Conservation (phyloP, 2,888 invertebrate genomes). For the Choristoneura rosaceana region DNA sequence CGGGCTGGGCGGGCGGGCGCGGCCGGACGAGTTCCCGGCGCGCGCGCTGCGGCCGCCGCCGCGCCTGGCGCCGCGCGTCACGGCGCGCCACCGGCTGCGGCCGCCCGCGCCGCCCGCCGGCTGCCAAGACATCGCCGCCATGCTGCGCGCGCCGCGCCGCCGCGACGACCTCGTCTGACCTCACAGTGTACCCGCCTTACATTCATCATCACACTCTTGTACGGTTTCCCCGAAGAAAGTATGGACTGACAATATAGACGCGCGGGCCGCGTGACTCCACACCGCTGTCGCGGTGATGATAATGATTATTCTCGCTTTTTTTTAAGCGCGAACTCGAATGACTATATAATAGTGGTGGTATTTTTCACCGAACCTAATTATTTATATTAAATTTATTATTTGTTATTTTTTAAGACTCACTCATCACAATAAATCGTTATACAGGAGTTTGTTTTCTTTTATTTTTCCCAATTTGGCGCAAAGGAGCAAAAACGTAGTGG, state of each 20-base stretch:
- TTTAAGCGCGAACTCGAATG: too few species aligned
- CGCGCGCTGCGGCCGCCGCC: constrained; percentile 48
- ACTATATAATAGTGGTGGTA: too few species aligned
- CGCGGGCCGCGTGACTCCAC: too few species aligned
- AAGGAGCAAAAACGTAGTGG: too few species aligned
- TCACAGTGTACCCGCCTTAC: background rate
- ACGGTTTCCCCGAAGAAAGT: too few species aligned
- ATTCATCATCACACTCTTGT: background rate
- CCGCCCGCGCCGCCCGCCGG: constrained; percentile 2
- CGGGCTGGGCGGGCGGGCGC: constrained; percentile 70
- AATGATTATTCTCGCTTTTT: too few species aligned
- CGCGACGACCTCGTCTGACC: background rate
- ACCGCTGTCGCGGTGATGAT: too few species aligned
- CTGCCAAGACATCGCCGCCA: constrained; percentile 16
- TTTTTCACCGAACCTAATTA: background rate
- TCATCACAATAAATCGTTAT: background rate
- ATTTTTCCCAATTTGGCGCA: background rate
- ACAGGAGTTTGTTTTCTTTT: background rate
- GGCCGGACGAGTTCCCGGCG: constrained; percentile 49
- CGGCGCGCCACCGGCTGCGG: constrained; percentile 10
- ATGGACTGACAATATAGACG: too few species aligned
- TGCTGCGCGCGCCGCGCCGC: background rate
- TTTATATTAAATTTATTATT: background rate
- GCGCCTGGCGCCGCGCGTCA: constrained; percentile 47
- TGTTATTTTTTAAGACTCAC: background rate